phyloP scores from a whole-genome alignment of 2,797 vertebrate genomes.

The Otolemur crassicaudatus region DNA sequence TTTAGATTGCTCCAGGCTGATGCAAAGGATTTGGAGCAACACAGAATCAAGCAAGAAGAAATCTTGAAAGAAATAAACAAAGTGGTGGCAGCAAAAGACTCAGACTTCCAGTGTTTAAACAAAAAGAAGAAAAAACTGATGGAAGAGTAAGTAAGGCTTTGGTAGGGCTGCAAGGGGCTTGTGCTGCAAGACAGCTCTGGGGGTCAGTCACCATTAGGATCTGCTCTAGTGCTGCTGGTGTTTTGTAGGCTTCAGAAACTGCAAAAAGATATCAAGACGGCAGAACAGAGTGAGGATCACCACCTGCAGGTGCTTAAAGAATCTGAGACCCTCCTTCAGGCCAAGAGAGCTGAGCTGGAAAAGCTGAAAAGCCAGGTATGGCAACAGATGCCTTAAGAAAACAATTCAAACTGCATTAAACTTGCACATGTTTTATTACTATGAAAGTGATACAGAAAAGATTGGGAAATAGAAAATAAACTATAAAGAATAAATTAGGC shows the following conservation, averaged over 20 bases:
- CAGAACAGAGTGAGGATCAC: constrained; percentile 85
- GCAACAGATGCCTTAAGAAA: neutral
- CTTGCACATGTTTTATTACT: neutral
- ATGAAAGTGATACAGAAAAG: constrained; percentile 13
- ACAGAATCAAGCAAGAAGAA: constrained; percentile 87
- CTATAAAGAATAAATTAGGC: neutral
- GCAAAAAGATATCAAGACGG: constrained; percentile 85
- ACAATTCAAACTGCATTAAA: neutral
- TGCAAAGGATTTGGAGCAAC: constrained; percentile 85
- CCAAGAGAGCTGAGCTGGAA: constrained; percentile 87
- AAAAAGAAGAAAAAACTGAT: constrained; percentile 87
- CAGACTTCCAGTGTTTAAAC: constrained; percentile 88
- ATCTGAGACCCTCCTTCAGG: constrained; percentile 87
- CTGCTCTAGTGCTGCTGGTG: constrained; percentile 12
- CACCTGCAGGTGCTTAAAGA: constrained; percentile 87
- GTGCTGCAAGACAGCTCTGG: neutral
- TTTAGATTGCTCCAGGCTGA: constrained; percentile 89
- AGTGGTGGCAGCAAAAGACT: constrained; percentile 87
- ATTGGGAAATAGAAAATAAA: constrained; percentile 6
- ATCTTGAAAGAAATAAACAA: constrained; percentile 88
- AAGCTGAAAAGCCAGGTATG: constrained; percentile 87
- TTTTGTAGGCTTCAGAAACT: constrained; percentile 88
- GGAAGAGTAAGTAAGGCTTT: constrained; percentile 84
- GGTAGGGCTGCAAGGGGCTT: neutral
- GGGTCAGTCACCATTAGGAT: neutral